Conservation (phyloP, 2,797 vertebrate genomes). For the Muscicapa comitata region DNA sequence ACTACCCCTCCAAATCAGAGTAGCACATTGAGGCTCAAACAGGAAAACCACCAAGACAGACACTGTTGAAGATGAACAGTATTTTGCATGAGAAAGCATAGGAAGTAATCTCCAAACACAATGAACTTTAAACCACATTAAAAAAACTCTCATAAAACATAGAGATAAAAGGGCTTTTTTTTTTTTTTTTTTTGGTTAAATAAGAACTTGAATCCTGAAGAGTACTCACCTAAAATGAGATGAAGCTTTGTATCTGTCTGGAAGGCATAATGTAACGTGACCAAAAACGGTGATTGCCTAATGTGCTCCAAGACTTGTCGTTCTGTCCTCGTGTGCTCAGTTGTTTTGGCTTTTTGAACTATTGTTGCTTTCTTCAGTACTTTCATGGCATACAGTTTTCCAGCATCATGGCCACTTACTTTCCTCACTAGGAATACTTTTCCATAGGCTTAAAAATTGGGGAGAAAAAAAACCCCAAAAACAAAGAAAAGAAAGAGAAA, state of each 20-base stretch:
- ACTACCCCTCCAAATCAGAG: not conserved
- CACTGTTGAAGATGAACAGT: not conserved
- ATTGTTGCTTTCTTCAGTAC: slow-evolving; percentile 98
- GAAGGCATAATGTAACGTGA: slow-evolving; percentile 97
- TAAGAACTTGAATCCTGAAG: not conserved
- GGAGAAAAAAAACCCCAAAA: not conserved
- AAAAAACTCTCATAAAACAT: not conserved
- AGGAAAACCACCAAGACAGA: slow-evolving; percentile 40
- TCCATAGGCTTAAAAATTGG: slow-evolving; percentile 83
- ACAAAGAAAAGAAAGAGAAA: not conserved
- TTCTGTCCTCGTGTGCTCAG: slow-evolving; percentile 93
- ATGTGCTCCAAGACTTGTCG: slow-evolving; percentile 97
- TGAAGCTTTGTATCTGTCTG: slow-evolving; percentile 98
- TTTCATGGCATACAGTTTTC: slow-evolving; percentile 97
- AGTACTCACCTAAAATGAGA: slow-evolving; percentile 90
- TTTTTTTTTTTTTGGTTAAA: no score
- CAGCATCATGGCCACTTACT: slow-evolving; percentile 92
- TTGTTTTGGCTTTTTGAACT: slow-evolving; percentile 96
- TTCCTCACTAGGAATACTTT: slow-evolving; percentile 98
- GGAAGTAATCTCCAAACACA: not conserved
- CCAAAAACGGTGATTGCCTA: slow-evolving; percentile 91
- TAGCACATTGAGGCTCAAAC: not conserved
- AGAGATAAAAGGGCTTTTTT: not conserved
- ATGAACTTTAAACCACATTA: not conserved
- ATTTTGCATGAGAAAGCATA: not conserved